A percentile compares a stretch with the other conserved stretches of the same genome.
Evolutionary conservation across 2,888 invertebrate genomes (phyloP).

Genomic region (Acronicta leporina): DNA sequence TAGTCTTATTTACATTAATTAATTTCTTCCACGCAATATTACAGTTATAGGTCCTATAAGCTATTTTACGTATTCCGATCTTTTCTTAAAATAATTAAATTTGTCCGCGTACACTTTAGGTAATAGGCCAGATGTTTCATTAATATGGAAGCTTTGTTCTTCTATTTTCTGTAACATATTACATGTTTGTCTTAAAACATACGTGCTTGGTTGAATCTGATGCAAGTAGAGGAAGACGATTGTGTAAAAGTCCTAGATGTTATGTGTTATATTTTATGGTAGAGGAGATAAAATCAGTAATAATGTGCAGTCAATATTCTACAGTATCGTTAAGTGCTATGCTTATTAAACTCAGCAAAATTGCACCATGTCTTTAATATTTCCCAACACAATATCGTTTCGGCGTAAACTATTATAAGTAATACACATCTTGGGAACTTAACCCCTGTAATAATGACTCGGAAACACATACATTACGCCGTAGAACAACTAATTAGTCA

Average conservation of each 20-base stretch:
- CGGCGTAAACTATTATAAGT: neutral
- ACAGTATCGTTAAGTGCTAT: too few species aligned
- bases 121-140: conserved; percentile 31
- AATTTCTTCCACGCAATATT: conserved; percentile 15
- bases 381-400: neutral
- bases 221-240: conserved; percentile 23
- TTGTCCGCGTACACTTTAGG: conserved; percentile 33
- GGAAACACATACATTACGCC: conserved; percentile 1
- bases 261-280: conserved; percentile 2
- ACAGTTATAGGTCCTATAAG: neutral
- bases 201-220: conserved; percentile 16
- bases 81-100: conserved; percentile 35
- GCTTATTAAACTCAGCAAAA: neutral
- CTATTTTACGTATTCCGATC: conserved; percentile 35
- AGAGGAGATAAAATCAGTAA: too few species aligned
- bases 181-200: conserved; percentile 18
- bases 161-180: conserved; percentile 25
- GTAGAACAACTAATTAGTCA: conserved; percentile 17
- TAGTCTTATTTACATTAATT: conserved; percentile 19
- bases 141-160: conserved; percentile 45
- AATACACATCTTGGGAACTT: neutral
- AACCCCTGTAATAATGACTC: conserved; percentile 8
- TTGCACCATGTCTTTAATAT: neutral
- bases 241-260: neutral
- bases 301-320: too few species aligned